Base-by-base conservation (phyloP, 1,140 invertebrate genomes). In the Brachionus rotundiformis region DNA sequence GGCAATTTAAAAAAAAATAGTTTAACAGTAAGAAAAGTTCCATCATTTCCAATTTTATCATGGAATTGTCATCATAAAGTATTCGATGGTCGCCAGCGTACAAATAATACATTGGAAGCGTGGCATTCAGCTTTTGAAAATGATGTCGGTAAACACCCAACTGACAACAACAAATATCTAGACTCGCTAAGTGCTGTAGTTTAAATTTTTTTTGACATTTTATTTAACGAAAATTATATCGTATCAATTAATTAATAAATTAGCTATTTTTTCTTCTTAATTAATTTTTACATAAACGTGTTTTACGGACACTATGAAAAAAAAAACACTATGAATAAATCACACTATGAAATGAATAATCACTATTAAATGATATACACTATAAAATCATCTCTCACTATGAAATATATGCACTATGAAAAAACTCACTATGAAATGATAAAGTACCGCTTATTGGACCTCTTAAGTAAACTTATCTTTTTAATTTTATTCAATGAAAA, bases 41-140 rank as follows among this genome's bases (percentile, higher is more conserved):
- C 47, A n/a, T 49, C 47, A 49, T 49, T 49, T 49, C 47, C 47
- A 49, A 49, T 49, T 49, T 49, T 49, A 19, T 49, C 47, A 49
- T 49, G 47, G 47, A 49, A 49, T 49, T 41, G 39, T 41, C 39
- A 41, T 41, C 6, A 41, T 41, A 41, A 41, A 41, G 39, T 41
- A 41, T n/a, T n/a, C n/a, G n/a, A n/a, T n/a, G n/a, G n/a, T n/a
- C n/a, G n/a, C n/a, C n/a, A n/a, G n/a, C n/a, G n/a, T n/a, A n/a
- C n/a, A n/a, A n/a, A n/a, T n/a, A n/a, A n/a, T n/a, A n/a, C n/a
- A n/a, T n/a, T n/a, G n/a, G n/a, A n/a, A n/a, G n/a, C n/a, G n/a
- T n/a, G n/a, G n/a, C n/a, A n/a, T n/a, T n/a, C n/a, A n/a, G n/a
- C n/a, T n/a, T n/a, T n/a, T n/a, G n/a, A n/a, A n/a, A n/a, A n/a